A percentile compares a stretch with the other conserved stretches of the same genome.
Evolutionary conservation across 2,888 invertebrate genomes (phyloP).

Genomic region (Pinctada fucata): DNA sequence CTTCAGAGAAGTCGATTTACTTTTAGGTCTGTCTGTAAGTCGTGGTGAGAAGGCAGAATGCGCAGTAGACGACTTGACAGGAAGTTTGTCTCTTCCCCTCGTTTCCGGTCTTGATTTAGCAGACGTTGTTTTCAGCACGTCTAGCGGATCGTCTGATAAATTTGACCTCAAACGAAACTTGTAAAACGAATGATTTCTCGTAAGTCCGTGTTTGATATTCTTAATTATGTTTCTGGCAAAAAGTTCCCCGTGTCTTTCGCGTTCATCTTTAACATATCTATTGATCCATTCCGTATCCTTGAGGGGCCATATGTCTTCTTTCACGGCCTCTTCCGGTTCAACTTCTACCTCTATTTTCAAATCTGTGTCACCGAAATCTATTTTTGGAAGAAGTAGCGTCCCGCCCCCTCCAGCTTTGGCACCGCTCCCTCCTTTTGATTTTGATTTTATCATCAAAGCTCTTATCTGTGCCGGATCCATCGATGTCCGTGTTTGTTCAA

Average conservation of each 20-base stretch:
- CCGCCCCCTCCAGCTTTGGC: slow-evolving; percentile 7
- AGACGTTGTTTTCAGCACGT: slow-evolving; percentile 24
- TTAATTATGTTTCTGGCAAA: slow-evolving; percentile 40
- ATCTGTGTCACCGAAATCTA: slow-evolving; percentile 24
- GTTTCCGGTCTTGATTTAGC: slow-evolving; percentile 6
- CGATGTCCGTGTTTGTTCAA: slow-evolving; percentile 2
- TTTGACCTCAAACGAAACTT: slow-evolving; percentile 32
- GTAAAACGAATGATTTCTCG: slow-evolving; percentile 29
- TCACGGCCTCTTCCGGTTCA: slow-evolving; percentile 14
- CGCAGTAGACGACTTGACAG: not conserved
- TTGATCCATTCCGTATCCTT: slow-evolving; percentile 30
- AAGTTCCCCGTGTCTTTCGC: slow-evolving; percentile 33
- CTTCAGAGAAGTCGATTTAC: not conserved
- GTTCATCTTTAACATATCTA: slow-evolving; percentile 32
- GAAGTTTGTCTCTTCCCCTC: slow-evolving; percentile 1
- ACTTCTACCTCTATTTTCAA: slow-evolving; percentile 13
- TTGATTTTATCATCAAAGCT: slow-evolving; percentile 19
- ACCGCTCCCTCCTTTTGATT: not conserved
- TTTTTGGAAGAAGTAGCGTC: slow-evolving; percentile 25
- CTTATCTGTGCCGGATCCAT: slow-evolving; percentile 25
- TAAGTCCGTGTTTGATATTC: slow-evolving; percentile 30
- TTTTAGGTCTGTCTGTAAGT: not conserved
- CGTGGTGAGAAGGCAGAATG: not conserved
- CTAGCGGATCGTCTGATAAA: slow-evolving; percentile 34
- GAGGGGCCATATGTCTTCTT: slow-evolving; percentile 35